phyloP scores from a whole-genome alignment of 2,113 vertebrate species.

The Scomber japonicus region DNA sequence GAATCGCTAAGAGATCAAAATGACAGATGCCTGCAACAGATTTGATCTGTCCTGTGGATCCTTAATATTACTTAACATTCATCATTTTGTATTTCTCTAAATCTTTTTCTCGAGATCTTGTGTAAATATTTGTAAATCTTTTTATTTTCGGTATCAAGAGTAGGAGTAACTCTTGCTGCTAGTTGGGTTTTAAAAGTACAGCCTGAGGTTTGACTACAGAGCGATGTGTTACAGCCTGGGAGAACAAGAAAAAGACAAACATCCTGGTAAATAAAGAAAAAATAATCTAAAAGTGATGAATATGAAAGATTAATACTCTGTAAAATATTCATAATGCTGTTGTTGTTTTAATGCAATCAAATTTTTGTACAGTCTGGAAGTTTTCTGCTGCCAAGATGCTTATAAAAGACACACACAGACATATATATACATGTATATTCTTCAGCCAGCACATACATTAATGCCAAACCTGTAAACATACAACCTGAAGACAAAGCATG shows the following conservation, averaged over 20 bases:
- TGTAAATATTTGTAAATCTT: constrained; percentile 49
- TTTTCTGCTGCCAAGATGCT: not conserved
- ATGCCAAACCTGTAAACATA: not conserved
- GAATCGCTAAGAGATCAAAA: constrained; percentile 35
- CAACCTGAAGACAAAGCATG: not conserved
- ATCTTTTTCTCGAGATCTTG: constrained; percentile 32
- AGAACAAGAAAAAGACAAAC: constrained; percentile 38
- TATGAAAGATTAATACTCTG: constrained; percentile 3
- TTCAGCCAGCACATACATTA: not conserved
- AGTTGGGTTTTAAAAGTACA: constrained; percentile 20
- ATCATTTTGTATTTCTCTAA: constrained; percentile 28
- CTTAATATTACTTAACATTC: constrained; percentile 33
- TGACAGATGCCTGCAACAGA: constrained; percentile 20
- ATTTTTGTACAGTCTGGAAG: not conserved
- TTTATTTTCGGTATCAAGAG: constrained; percentile 26
- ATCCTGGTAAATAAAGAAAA: constrained; percentile 2
- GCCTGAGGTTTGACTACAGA: constrained; percentile 32
- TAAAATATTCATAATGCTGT: constrained; percentile 26
- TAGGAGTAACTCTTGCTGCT: constrained; percentile 24
- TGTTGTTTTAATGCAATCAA: constrained; percentile 4
- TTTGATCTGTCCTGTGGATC: constrained; percentile 21
- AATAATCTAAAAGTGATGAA: not conserved
- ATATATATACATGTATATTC: not conserved
- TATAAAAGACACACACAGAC: not conserved
- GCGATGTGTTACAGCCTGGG: constrained; percentile 17